phyloP scores from a whole-genome alignment of 2,797 vertebrate species.

The Acanthornis magna region DNA sequence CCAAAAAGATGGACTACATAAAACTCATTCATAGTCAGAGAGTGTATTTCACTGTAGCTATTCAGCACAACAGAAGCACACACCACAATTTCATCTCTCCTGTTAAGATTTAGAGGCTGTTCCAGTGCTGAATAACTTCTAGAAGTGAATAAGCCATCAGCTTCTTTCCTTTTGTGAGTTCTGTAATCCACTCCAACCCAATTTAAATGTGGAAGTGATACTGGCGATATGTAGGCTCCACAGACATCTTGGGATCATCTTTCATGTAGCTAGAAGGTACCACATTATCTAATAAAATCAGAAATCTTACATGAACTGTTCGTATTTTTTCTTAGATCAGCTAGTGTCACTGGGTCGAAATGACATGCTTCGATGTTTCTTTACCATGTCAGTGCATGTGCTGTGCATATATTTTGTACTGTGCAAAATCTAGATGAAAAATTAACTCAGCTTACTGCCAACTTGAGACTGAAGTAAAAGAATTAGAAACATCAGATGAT shows the following conservation, averaged over 20 bases:
- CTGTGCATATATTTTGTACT: background rate
- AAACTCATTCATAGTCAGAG: constrained; percentile 24
- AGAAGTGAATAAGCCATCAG: background rate
- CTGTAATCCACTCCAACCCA: background rate
- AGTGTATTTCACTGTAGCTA: constrained; percentile 32
- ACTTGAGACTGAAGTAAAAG: background rate
- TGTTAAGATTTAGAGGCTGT: background rate
- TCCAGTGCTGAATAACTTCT: background rate
- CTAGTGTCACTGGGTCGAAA: background rate
- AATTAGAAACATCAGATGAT: background rate
- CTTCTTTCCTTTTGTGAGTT: background rate
- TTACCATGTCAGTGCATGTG: background rate
- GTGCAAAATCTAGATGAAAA: background rate
- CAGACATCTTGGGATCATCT: background rate
- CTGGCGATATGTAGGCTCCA: fast-evolving
- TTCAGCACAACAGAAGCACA: constrained; percentile 20
- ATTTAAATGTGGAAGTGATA: background rate
- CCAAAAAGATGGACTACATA: constrained; percentile 29
- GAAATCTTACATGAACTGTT: background rate
- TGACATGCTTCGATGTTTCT: background rate
- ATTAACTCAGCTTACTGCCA: background rate
- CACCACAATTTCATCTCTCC: constrained; percentile 12
- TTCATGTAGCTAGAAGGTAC: background rate
- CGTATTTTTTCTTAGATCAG: background rate
- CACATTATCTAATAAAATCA: background rate